phyloP scores from a whole-genome alignment of 1,140 invertebrate genomes.

The Drosophila tsacasi region DNA sequence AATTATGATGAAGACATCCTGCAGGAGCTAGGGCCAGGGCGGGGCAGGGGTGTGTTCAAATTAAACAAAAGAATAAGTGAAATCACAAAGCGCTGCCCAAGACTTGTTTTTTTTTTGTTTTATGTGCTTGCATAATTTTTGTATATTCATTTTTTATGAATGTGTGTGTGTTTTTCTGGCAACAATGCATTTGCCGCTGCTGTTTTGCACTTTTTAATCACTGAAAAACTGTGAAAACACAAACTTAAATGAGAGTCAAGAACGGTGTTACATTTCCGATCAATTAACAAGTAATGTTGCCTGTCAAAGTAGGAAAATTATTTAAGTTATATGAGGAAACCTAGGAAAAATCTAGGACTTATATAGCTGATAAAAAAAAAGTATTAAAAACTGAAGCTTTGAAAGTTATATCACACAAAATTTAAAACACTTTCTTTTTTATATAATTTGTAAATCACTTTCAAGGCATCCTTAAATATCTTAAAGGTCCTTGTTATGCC shows the following conservation, averaged over 20 bases:
- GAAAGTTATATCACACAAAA: too few relatives aligned
- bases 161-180: neutral
- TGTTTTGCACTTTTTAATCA: conserved; percentile 15
- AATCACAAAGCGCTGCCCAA: conserved; percentile 61
- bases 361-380: too few relatives aligned
- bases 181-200: conserved; percentile 11
- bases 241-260: neutral
- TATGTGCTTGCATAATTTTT: conserved; percentile 52
- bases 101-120: conserved; percentile 3
- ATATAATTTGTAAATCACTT: too few relatives aligned
- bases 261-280: neutral
- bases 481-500: neutral
- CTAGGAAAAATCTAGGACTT: too few relatives aligned
- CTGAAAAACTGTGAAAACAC: too few relatives aligned
- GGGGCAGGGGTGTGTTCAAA: conserved; percentile 16
- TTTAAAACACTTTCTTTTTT: too few relatives aligned
- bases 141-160: conserved; percentile 61
- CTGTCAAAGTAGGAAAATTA: neutral
- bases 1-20: conserved; percentile 65
- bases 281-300: neutral
- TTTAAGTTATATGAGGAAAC: neutral
- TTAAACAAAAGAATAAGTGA: conserved; percentile 72
- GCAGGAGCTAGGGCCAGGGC: neutral
- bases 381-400: too few relatives aligned
- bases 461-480: neutral